Percentiles rank a stretch among this genome's conserved stretches.
phyloP scores from a whole-genome alignment of 2,113 vertebrate genomes.

The Balaeniceps rex region DNA sequence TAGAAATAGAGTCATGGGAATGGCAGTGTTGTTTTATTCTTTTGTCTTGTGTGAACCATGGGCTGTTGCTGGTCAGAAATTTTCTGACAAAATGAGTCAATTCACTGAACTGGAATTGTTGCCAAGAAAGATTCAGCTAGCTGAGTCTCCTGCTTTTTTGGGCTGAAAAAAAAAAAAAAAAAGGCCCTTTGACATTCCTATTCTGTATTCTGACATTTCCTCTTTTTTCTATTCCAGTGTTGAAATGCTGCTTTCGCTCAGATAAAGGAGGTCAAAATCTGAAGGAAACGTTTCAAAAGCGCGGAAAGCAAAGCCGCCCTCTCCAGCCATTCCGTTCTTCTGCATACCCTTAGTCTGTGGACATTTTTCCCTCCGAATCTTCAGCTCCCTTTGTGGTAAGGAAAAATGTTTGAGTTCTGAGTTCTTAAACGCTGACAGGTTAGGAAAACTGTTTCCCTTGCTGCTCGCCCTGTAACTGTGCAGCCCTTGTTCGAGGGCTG shows the following conservation, averaged over 20 bases:
- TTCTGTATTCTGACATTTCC: neutral
- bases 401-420: conserved; percentile 26
- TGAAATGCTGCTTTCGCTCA: neutral
- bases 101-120: neutral
- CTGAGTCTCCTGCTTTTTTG: neutral
- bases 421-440: conserved; percentile 2
- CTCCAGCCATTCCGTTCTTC: neutral
- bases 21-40: neutral
- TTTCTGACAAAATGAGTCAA: neutral
- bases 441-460: conserved; percentile 46
- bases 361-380: neutral
- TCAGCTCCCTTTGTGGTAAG: neutral
- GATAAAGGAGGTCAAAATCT: neutral
- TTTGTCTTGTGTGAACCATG: neutral
- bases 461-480: neutral
- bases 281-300: neutral
- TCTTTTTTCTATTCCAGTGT: neutral
- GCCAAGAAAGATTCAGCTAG: neutral
- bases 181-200: neutral
- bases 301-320: neutral
- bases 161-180: neutral
- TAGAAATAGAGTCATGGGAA: neutral
- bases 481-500: neutral
- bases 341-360: neutral
- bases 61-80: neutral